Conservation (phyloP, 2,888 invertebrate species). For the Drosophila gaucha region DNA sequence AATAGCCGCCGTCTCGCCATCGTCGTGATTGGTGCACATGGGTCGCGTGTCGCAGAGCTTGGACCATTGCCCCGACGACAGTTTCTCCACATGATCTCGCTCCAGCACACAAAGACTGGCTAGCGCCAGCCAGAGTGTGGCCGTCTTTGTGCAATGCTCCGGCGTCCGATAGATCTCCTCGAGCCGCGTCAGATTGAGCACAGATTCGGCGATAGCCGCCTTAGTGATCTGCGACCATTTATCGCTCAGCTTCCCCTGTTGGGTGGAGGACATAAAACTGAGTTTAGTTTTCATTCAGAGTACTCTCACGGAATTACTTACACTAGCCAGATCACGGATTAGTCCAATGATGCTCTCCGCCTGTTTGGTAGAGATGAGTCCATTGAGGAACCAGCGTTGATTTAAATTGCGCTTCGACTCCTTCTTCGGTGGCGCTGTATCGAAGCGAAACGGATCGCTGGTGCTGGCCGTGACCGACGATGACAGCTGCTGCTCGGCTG, state of each 20-base stretch:
- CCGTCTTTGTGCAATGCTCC: slow-evolving; percentile 91
- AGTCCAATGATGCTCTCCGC: slow-evolving; percentile 95
- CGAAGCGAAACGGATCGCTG: slow-evolving; percentile 72
- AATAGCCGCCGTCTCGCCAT: slow-evolving; percentile 95
- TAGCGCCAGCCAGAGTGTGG: slow-evolving; percentile 95
- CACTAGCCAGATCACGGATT: slow-evolving; percentile 96
- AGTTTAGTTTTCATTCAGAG: not conserved
- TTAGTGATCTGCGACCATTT: slow-evolving; percentile 95
- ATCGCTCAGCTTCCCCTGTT: slow-evolving; percentile 92
- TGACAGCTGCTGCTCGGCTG: slow-evolving; percentile 30
- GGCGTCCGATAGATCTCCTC: slow-evolving; percentile 91
- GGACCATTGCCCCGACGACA: slow-evolving; percentile 92
- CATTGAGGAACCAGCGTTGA: slow-evolving; percentile 93
- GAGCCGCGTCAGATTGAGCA: slow-evolving; percentile 92
- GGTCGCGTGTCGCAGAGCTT: slow-evolving; percentile 88
- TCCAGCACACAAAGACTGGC: slow-evolving; percentile 97
- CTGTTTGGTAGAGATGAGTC: slow-evolving; percentile 92
- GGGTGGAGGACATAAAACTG: not conserved
- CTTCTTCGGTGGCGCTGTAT: slow-evolving; percentile 71
- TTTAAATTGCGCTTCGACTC: slow-evolving; percentile 83
- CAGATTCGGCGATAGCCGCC: slow-evolving; percentile 94
- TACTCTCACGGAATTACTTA: slow-evolving; percentile 86
- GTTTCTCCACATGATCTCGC: slow-evolving; percentile 93
- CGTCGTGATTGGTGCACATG: slow-evolving; percentile 98
- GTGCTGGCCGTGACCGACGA: not conserved